phyloP scores from a whole-genome alignment of 2,797 vertebrate genomes.

The Takifugu rubripes region DNA sequence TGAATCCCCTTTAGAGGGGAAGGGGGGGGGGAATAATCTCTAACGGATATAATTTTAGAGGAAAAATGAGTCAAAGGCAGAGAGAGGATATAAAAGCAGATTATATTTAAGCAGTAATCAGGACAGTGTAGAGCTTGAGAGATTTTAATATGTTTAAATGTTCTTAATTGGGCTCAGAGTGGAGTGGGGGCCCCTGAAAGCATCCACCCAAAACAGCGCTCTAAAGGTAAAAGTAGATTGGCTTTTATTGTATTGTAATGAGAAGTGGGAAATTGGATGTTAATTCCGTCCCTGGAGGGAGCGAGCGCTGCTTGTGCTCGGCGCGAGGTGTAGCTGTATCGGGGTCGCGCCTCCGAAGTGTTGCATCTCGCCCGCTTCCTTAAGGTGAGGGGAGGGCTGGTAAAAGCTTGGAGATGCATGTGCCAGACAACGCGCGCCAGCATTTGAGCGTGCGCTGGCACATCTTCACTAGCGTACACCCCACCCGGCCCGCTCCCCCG shows the following conservation, averaged over 20 bases:
- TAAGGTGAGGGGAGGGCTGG: conserved; percentile 51
- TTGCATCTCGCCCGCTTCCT: conserved; percentile 54
- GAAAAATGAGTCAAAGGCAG: conserved; percentile 65
- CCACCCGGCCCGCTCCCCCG: conserved; percentile 4
- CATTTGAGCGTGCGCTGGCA: conserved; percentile 34
- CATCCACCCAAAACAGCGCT: conserved; percentile 72
- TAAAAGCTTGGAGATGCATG: conserved; percentile 41
- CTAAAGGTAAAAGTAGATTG: conserved; percentile 76
- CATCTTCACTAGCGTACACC: conserved; percentile 13
- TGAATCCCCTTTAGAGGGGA: conserved; percentile 42
- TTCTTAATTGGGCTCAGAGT: conserved; percentile 73
- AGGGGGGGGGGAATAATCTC: conserved; percentile 51
- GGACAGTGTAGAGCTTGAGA: conserved; percentile 68
- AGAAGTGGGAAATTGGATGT: conserved; percentile 75
- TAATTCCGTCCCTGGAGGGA: conserved; percentile 70
- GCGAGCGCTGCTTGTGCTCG: conserved; percentile 49
- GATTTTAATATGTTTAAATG: conserved; percentile 76
- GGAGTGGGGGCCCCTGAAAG: conserved; percentile 66
- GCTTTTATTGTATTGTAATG: conserved; percentile 77
- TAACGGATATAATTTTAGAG: conserved; percentile 65
- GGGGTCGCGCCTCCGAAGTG: conserved; percentile 56
- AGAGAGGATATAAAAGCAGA: conserved; percentile 67
- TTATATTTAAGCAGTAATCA: conserved; percentile 72
- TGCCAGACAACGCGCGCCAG: conserved; percentile 43
- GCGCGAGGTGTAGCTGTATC: conserved; percentile 53